These are phyloP conservation scores for Heliconius himera DNA, from an alignment of 1,140 invertebrate species.

Conservation along the genomic window DNA sequence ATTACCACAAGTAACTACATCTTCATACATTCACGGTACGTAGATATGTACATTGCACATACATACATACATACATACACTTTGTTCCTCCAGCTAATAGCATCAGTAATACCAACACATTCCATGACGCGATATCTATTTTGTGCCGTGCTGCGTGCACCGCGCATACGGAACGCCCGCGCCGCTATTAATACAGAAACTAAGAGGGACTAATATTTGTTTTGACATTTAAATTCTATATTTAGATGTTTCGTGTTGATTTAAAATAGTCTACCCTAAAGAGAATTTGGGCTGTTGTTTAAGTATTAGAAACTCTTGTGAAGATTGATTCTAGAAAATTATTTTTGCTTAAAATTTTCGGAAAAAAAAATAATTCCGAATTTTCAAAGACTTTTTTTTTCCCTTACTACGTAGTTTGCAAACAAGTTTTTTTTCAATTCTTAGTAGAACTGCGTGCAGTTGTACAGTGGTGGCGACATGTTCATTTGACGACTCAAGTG, in stretches of 20 bases:
- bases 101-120: constrained; percentile 12
- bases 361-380: too few species aligned
- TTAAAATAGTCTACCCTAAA: background rate
- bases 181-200: constrained; percentile 25
- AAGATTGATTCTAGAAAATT: too few species aligned
- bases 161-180: constrained; percentile 20
- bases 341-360: too few species aligned
- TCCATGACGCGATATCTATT: constrained; percentile 39
- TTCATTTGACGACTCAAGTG: too few species aligned
- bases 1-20: background rate
- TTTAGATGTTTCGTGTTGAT: constrained; percentile 7
- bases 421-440: too few species aligned
- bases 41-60: background rate
- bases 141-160: constrained; percentile 21
- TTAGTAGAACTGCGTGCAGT: too few species aligned
- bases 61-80: background rate
- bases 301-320: too few species aligned
- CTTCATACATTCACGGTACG: background rate
- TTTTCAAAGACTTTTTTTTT: too few species aligned
- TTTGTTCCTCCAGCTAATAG: background rate
- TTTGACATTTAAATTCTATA: constrained; percentile 32
- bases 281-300: background rate
- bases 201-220: constrained; percentile 13
- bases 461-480: too few species aligned
- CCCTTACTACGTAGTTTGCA: too few species aligned